Percentiles rank a stretch among this genome's conserved stretches.
These are phyloP conservation scores for Loriculus beryllinus DNA, from an alignment of 2,797 vertebrate species.

Conservation along the genomic window DNA sequence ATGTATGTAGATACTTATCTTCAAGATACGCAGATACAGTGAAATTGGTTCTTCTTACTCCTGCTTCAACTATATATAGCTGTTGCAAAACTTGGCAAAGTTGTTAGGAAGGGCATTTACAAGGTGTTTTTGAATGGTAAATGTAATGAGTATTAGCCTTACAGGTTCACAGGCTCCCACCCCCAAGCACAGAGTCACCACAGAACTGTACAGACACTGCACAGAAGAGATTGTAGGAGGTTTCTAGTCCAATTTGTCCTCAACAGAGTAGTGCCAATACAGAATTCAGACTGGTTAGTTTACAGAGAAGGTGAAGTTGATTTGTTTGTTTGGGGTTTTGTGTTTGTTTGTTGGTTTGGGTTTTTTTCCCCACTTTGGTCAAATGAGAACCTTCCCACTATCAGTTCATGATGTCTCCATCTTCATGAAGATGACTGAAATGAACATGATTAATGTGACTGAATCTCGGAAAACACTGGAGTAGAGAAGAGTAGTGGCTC, in stretches of 20 bases:
- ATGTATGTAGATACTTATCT: not conserved
- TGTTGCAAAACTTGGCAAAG: not conserved
- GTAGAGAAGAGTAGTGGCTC: not conserved
- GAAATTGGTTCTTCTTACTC: not conserved
- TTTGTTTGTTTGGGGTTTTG: not conserved
- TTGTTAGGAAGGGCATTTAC: not conserved
- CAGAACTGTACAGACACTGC: not conserved
- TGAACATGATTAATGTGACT: not conserved
- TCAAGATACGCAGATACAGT: not conserved
- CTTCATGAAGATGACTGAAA: not conserved
- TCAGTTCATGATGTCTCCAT: not conserved
- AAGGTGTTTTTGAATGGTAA: not conserved
- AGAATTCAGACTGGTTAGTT: not conserved
- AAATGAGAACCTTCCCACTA: not conserved
- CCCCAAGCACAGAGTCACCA: not conserved
- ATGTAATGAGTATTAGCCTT: not conserved
- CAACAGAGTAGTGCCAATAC: not conserved
- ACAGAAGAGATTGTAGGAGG: not conserved
- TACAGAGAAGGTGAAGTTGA: not conserved
- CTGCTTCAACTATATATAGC: not conserved
- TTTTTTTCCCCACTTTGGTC: accelerated
- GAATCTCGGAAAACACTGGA: not conserved
- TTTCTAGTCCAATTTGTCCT: not conserved
- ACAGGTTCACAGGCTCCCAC: not conserved
- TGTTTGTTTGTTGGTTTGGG: not conserved